A percentile compares a stretch with the other conserved stretches of the same genome.
phyloP scores from a whole-genome alignment of 1,140 invertebrate species.

The Plectrocnemia conspersa region DNA sequence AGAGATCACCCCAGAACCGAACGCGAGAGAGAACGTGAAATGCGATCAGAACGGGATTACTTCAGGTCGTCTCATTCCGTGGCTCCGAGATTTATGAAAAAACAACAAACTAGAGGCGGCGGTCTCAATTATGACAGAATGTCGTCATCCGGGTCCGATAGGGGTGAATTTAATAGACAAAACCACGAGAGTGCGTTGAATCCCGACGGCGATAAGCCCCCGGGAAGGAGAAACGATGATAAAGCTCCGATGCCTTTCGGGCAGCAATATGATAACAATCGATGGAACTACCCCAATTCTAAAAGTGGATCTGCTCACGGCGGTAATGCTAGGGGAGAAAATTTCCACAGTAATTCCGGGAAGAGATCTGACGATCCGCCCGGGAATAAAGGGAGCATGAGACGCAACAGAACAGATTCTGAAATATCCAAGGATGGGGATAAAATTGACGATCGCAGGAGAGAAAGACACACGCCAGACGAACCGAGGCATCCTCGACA shows the following conservation, averaged over 20 bases:
- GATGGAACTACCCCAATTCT: slow-evolving; percentile 33
- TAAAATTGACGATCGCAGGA: slow-evolving; percentile 36
- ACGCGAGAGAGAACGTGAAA: slow-evolving; percentile 39
- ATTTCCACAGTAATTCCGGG: slow-evolving; percentile 27
- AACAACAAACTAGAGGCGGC: slow-evolving; percentile 55
- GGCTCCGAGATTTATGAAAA: slow-evolving; percentile 80
- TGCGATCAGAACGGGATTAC: slow-evolving; percentile 42
- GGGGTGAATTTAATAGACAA: slow-evolving; percentile 18
- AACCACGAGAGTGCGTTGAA: slow-evolving; percentile 23
- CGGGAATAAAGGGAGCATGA: slow-evolving; percentile 21
- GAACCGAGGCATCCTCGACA: slow-evolving; percentile 27
- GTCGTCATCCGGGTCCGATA: slow-evolving; percentile 33
- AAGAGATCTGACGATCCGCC: slow-evolving; percentile 13
- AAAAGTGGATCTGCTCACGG: slow-evolving; percentile 19
- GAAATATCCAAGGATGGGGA: slow-evolving; percentile 33
- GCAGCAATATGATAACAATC: slow-evolving; percentile 49
- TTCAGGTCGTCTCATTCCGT: slow-evolving; percentile 71
- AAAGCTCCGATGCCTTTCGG: slow-evolving; percentile 42
- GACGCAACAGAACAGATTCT: slow-evolving; percentile 30
- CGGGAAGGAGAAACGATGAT: slow-evolving; percentile 26
- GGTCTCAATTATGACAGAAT: slow-evolving; percentile 38
- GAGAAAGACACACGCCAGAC: slow-evolving; percentile 33
- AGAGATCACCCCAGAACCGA: slow-evolving; percentile 36
- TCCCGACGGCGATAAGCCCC: slow-evolving; percentile 37
- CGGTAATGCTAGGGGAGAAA: slow-evolving; percentile 13